phyloP scores from a whole-genome alignment of 1,140 invertebrate species.

The Microplitis mediator region DNA sequence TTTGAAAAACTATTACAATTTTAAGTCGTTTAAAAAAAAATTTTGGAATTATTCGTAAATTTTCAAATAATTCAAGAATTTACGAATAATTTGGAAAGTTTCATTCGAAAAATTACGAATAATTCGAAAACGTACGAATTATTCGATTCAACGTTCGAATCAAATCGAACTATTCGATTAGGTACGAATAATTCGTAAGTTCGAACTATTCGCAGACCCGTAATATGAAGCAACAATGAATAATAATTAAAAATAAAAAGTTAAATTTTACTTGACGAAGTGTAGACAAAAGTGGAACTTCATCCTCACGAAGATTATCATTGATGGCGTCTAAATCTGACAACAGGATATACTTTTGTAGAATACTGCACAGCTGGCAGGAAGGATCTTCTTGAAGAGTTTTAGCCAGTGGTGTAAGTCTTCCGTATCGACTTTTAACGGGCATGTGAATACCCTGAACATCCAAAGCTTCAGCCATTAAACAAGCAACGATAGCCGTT shows the following conservation, averaged over 20 bases:
- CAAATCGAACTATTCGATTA: too few relatives aligned
- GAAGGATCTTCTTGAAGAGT: constrained; percentile 95
- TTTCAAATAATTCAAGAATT: too few relatives aligned
- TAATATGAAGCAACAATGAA: not conserved
- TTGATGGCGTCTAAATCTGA: constrained; percentile 79
- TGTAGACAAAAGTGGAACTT: constrained; percentile 85
- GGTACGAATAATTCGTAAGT: too few relatives aligned
- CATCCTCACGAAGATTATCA: constrained; percentile 79
- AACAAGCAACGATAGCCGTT: constrained; percentile 87
- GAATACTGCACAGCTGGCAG: constrained; percentile 88
- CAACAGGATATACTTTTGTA: constrained; percentile 84
- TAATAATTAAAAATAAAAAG: constrained; percentile 21
- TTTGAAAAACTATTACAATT: too few relatives aligned
- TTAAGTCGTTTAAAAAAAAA: too few relatives aligned
- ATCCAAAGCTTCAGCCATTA: constrained; percentile 94
- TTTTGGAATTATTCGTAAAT: too few relatives aligned
- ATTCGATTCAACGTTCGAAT: too few relatives aligned
- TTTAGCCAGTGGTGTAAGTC: constrained; percentile 85
- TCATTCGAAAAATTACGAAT: too few relatives aligned
- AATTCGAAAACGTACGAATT: too few relatives aligned
- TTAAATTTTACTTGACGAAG: constrained; percentile 74
- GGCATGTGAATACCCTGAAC: constrained; percentile 81
- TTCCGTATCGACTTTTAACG: constrained; percentile 90
- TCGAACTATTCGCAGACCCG: too few relatives aligned
- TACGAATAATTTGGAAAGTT: too few relatives aligned